Evolutionary conservation across 2,797 vertebrate species (phyloP).

Genomic region (Hippocampus kuda): DNA sequence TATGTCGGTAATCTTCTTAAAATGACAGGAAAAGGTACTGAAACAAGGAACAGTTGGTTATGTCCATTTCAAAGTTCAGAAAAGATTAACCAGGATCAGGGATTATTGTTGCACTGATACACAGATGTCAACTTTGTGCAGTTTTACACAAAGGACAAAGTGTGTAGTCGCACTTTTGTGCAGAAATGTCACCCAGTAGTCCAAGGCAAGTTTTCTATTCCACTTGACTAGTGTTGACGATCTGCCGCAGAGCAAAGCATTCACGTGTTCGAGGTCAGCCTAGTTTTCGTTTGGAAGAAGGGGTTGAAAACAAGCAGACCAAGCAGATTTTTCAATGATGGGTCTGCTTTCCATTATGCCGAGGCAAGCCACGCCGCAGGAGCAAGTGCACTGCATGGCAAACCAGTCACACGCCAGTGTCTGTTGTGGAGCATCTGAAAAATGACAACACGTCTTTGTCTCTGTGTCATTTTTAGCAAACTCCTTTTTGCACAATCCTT

Average conservation of each 20-base stretch:
- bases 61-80: too few species aligned
- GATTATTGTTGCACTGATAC: too few species aligned
- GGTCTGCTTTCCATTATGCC: slow-evolving; percentile 49
- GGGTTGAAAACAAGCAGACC: slow-evolving; percentile 35
- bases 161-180: not conserved
- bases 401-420: slow-evolving; percentile 49
- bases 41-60: too few species aligned
- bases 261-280: slow-evolving; percentile 26
- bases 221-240: slow-evolving; percentile 19
- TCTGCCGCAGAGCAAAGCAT: slow-evolving; percentile 32
- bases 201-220: slow-evolving; percentile 29
- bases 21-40: too few species aligned
- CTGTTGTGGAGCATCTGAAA: slow-evolving; percentile 21
- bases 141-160: too few species aligned
- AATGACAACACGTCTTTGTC: slow-evolving; percentile 52
- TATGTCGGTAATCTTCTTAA: too few species aligned
- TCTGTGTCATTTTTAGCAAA: slow-evolving; percentile 60
- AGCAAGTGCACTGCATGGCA: slow-evolving; percentile 26
- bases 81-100: too few species aligned
- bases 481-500: slow-evolving; percentile 67
- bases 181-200: slow-evolving; percentile 29
- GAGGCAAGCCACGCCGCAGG: slow-evolving; percentile 22
- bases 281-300: slow-evolving; percentile 24
- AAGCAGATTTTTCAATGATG: slow-evolving; percentile 46
- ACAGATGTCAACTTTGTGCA: too few species aligned